Evolutionary conservation across 2,888 invertebrate species (phyloP).

Genomic region (Tiphia femorata): DNA sequence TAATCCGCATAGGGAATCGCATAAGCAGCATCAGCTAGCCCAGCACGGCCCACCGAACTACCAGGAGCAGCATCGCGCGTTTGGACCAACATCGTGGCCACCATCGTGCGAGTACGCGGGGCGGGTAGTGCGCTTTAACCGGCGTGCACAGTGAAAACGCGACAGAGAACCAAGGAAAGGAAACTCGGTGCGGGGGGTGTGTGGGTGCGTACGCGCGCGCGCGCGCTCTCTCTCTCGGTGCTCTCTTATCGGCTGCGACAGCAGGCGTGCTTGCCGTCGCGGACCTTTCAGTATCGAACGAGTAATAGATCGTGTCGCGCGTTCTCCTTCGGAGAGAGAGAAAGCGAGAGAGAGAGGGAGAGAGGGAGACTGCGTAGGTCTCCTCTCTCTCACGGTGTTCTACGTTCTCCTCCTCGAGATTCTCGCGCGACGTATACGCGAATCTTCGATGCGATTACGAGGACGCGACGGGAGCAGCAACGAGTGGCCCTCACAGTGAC

Average conservation of each 20-base stretch:
- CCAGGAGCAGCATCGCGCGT: slow-evolving; percentile 46
- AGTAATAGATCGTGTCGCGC: too few relatives aligned
- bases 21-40: not conserved
- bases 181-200: too few relatives aligned
- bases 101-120: slow-evolving; percentile 47
- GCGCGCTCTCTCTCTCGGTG: slow-evolving; percentile 17
- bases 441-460: not conserved
- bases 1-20: slow-evolving; percentile 27
- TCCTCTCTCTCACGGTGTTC: slow-evolving; percentile 11
- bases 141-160: slow-evolving; percentile 40
- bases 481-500: too few relatives aligned
- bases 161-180: too few relatives aligned
- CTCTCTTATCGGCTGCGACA: slow-evolving; percentile 14
- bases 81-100: slow-evolving; percentile 47
- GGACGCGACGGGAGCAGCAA: not conserved
- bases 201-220: slow-evolving; percentile 19
- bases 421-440: slow-evolving; percentile 37
- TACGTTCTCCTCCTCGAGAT: not conserved
- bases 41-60: too few relatives aligned
- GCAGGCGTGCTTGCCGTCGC: too few relatives aligned
- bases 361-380: too few relatives aligned
- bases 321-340: too few relatives aligned
- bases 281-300: too few relatives aligned
- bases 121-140: slow-evolving; percentile 35
- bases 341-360: too few relatives aligned